Evolutionary conservation across 2,113 vertebrate genomes (phyloP).

Genomic region (Acanthochromis polyacanthus): DNA sequence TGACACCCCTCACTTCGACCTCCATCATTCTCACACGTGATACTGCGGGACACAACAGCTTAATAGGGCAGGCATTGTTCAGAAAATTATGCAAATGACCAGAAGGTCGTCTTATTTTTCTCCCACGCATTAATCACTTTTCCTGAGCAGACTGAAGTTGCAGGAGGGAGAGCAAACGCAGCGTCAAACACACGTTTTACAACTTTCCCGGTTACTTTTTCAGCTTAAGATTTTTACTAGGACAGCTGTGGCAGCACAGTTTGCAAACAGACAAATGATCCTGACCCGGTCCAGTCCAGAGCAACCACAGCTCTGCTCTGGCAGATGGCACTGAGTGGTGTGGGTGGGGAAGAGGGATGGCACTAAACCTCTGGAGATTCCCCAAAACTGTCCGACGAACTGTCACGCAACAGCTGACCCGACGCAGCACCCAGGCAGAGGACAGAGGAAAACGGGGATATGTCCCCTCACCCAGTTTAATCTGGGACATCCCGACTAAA

Average conservation of each 20-base stretch:
- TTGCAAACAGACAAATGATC: background rate
- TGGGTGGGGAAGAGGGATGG: constrained; percentile 40
- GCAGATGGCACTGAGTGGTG: constrained; percentile 61
- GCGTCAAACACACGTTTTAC: background rate
- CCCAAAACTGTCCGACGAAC: constrained; percentile 31
- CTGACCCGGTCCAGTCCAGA: constrained; percentile 21
- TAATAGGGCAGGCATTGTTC: constrained; percentile 16
- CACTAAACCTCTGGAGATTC: constrained; percentile 71
- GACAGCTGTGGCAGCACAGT: constrained; percentile 10
- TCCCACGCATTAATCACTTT: background rate
- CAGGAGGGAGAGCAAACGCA: background rate
- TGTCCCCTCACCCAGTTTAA: constrained; percentile 21
- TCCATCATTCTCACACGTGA: constrained; percentile 44
- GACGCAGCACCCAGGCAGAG: background rate
- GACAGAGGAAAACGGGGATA: too few species aligned
- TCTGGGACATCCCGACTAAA: constrained; percentile 30
- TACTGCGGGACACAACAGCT: background rate
- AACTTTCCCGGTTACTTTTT: background rate
- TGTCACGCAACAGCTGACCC: constrained; percentile 33
- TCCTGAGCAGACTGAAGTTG: constrained; percentile 5
- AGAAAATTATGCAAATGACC: constrained; percentile 22
- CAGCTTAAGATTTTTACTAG: background rate
- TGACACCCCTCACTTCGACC: constrained; percentile 59
- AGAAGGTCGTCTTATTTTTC: background rate
- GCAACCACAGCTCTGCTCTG: constrained; percentile 11